Evolutionary conservation across 2,888 invertebrate species (phyloP).

Genomic region (Nomada hirtipes): DNA sequence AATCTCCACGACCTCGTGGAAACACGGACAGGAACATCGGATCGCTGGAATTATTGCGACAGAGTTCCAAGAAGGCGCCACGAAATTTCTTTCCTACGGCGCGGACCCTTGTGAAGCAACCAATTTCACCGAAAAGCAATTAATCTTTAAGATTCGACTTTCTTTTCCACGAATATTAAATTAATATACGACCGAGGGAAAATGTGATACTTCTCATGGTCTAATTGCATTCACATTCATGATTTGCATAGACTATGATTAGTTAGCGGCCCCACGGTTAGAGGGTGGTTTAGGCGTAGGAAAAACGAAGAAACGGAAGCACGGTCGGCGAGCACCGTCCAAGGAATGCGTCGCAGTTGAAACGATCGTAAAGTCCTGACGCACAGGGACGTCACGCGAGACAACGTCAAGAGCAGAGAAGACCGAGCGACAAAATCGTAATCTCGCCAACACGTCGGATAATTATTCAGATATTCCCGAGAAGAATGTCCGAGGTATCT

Average conservation of each 20-base stretch:
- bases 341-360: constrained; percentile 53
- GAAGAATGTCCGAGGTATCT: constrained; percentile 80
- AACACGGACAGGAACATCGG: constrained; percentile 62
- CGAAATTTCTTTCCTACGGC: constrained; percentile 46
- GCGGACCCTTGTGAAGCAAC: constrained; percentile 5
- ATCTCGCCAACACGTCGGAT: constrained; percentile 80
- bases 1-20: constrained; percentile 59
- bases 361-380: constrained; percentile 64
- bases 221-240: too few relatives aligned
- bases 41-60: constrained; percentile 63
- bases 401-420: constrained; percentile 38
- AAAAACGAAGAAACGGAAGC: constrained; percentile 16
- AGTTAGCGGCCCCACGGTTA: too few relatives aligned
- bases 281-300: not conserved
- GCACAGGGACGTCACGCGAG: constrained; percentile 59
- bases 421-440: constrained; percentile 75
- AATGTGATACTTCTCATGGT: too few relatives aligned
- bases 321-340: constrained; percentile 10
- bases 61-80: constrained; percentile 53
- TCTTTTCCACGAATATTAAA: not conserved
- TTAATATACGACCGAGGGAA: not conserved
- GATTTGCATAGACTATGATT: too few relatives aligned
- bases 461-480: constrained; percentile 82
- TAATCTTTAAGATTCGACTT: not conserved
- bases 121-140: constrained; percentile 10